phyloP scores from a whole-genome alignment of 1,140 invertebrate species.

The Stegodyphus dumicola region DNA sequence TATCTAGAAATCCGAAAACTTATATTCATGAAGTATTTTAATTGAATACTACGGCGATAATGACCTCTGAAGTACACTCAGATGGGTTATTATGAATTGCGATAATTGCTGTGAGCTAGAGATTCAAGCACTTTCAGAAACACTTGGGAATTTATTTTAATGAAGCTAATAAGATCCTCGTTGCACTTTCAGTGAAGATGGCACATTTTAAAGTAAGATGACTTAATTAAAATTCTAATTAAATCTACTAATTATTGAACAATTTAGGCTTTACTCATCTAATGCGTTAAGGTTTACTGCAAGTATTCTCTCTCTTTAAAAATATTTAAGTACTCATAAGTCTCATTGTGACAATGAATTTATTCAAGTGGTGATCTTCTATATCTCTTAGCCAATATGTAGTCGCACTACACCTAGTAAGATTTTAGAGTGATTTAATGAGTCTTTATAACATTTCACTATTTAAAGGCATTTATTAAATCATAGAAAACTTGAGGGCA shows the following conservation, averaged over 20 bases:
- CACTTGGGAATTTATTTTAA: constrained; percentile 27
- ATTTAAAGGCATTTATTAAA: too few relatives aligned
- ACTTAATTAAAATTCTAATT: constrained; percentile 26
- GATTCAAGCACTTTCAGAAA: background rate
- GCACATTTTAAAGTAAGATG: background rate
- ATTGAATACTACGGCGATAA: constrained; percentile 46
- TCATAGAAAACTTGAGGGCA: too few relatives aligned
- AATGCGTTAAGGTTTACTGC: too few relatives aligned
- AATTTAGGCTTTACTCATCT: background rate
- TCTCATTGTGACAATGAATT: too few relatives aligned
- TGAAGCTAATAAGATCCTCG: background rate
- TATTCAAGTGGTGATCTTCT: too few relatives aligned
- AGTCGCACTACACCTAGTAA: too few relatives aligned
- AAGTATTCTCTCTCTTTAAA: too few relatives aligned
- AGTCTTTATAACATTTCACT: too few relatives aligned
- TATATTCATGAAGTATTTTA: constrained; percentile 57
- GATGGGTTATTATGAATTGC: constrained; percentile 46
- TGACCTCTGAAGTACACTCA: constrained; percentile 41
- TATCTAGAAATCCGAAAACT: constrained; percentile 44
- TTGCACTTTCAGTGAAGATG: background rate
- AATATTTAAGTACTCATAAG: too few relatives aligned
- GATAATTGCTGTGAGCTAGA: constrained; percentile 26
- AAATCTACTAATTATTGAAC: constrained; percentile 4
- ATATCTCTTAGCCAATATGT: too few relatives aligned
- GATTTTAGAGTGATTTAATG: too few relatives aligned